Base-by-base conservation (phyloP, 2,888 invertebrate genomes). In the Meteorus cinctellus region DNA sequence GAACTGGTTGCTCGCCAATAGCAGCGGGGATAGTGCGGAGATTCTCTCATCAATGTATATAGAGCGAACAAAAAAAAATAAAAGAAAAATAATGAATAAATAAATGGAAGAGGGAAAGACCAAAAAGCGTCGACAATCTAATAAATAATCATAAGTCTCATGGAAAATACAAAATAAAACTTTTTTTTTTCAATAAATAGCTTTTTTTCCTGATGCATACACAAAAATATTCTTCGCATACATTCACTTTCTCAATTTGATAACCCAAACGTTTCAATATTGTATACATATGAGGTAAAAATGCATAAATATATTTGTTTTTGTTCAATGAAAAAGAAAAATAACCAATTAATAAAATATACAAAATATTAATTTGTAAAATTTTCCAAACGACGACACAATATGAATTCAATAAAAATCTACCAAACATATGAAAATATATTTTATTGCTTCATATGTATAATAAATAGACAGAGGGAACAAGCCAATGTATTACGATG, bases 131-230 rank as follows among this genome's bases (percentile, higher is more conserved):
- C 85, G 84, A 80, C 82, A 81, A 79, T 83, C 83, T 86, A 85
- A 87, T 87, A 86, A 87, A 87, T 87, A 87, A 87, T 86, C 86
- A 87, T 86, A 87, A 87, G 86, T 85, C 19, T 55, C 55, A 55
- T 55, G 55, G 55, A 55, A 24, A 55, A 55, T 12, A 41, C n/a
- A 55, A 55, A 55, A 55, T n/a, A 19, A 48, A 19, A 55, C 8
- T 55, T 55, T 55, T 55, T 55, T 48, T 48, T 48, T 48, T 4
- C 55, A 55, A 55, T 55, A 55, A 55, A 55, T 55, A 55, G 19
- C 19, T 55, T 55, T 55, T 24, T 55, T 55, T 19, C 55, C 55
- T 19, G 55, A 8, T 55, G 55, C 55, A 55, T 55, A 55, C 5
- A 48, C 19, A 55, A 55, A 55, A 55, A 55, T 55, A 55, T 55